phyloP scores from a whole-genome alignment of 2,888 invertebrate genomes.

The Hydropsyche betteni region DNA sequence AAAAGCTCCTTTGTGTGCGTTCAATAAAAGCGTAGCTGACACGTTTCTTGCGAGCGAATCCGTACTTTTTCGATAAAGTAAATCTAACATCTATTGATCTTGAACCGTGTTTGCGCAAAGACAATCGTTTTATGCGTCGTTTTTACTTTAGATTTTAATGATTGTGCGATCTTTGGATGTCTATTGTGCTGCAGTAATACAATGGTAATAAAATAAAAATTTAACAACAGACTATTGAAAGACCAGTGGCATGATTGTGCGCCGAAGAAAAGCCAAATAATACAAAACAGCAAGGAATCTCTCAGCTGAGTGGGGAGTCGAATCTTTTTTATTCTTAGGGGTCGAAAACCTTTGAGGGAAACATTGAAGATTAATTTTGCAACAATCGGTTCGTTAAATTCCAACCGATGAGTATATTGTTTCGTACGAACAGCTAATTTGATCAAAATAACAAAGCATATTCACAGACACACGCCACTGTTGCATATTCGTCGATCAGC shows the following conservation, averaged over 20 bases:
- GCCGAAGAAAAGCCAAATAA: constrained; percentile 33
- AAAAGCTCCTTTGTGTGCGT: constrained; percentile 34
- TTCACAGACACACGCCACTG: too few species aligned
- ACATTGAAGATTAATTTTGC: too few species aligned
- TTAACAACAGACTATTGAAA: constrained; percentile 38
- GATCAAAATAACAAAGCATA: too few species aligned
- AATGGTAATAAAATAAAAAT: constrained; percentile 46
- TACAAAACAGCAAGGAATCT: constrained; percentile 37
- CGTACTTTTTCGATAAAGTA: not conserved
- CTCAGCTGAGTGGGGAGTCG: not conserved
- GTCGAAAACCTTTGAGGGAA: too few species aligned
- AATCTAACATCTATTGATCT: too few species aligned
- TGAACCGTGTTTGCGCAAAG: too few species aligned
- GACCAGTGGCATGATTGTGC: constrained; percentile 43
- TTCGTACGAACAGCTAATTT: too few species aligned
- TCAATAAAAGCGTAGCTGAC: constrained; percentile 19
- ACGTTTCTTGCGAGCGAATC: not conserved
- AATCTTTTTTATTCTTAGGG: too few species aligned
- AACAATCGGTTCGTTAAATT: too few species aligned
- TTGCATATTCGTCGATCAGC: too few species aligned
- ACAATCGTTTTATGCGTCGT: too few species aligned
- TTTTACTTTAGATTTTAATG: constrained; percentile 7
- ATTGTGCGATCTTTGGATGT: not conserved
- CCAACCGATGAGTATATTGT: too few species aligned
- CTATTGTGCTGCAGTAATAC: constrained; percentile 34